These are phyloP conservation scores for Cinclus cinclus DNA, from an alignment of 2,113 vertebrate species.

Conservation along the genomic window DNA sequence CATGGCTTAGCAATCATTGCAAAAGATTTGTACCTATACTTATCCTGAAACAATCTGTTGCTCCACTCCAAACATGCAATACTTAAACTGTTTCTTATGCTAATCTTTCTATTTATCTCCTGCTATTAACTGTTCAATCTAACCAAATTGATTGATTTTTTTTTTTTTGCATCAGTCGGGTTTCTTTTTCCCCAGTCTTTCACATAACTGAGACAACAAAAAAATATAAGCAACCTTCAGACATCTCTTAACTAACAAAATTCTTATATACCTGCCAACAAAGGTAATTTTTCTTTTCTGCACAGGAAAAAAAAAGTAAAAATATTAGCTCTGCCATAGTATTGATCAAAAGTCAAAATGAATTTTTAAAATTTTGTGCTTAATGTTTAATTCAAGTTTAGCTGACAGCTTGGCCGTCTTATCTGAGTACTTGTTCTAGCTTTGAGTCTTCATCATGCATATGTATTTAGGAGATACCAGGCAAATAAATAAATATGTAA, in stretches of 20 bases:
- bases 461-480: neutral
- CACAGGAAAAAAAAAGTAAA: neutral
- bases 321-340: neutral
- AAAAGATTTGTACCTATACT: conserved; percentile 5
- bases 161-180: neutral
- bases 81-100: neutral
- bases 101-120: neutral
- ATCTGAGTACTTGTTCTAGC: neutral
- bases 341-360: neutral
- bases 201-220: neutral
- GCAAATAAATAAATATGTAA: neutral
- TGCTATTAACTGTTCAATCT: neutral
- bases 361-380: neutral
- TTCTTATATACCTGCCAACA: neutral
- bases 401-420: neutral
- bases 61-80: neutral
- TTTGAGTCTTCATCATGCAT: neutral
- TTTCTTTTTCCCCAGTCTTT: neutral
- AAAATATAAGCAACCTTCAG: neutral
- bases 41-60: conserved; percentile 5
- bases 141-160: neutral
- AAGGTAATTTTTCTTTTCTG: neutral
- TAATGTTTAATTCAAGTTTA: neutral
- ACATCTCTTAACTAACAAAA: neutral
- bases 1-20: neutral